These are phyloP conservation scores for Scaptomyza montana DNA, from an alignment of 1,140 invertebrate genomes.

Conservation along the genomic window DNA sequence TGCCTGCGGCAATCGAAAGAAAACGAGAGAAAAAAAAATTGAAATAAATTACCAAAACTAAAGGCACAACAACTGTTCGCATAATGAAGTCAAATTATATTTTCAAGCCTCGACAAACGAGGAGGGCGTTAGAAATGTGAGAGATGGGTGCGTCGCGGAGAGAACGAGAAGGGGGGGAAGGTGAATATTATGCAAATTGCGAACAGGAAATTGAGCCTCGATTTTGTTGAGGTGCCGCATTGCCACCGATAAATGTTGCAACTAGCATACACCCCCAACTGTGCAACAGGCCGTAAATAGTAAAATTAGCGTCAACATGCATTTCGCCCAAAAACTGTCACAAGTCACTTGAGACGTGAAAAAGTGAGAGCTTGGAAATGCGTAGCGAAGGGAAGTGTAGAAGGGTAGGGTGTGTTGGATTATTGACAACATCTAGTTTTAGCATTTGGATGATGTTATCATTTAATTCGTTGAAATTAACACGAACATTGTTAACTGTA, in stretches of 20 bases:
- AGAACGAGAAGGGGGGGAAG: neutral
- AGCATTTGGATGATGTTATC: constrained; percentile 64
- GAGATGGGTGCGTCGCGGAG: constrained; percentile 48
- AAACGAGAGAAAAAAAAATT: constrained; percentile 54
- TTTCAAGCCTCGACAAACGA: constrained; percentile 51
- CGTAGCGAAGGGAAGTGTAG: neutral
- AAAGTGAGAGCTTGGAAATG: too few species aligned
- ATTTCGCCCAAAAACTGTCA: constrained; percentile 55
- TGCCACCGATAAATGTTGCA: neutral
- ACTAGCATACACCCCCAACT: constrained; percentile 20
- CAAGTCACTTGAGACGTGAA: constrained; percentile 30
- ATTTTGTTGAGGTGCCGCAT: neutral
- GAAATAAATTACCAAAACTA: constrained; percentile 83
- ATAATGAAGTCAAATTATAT: constrained; percentile 82
- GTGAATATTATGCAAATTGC: constrained; percentile 71
- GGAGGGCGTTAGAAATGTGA: constrained; percentile 49
- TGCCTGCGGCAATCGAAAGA: constrained; percentile 17
- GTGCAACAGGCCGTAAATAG: constrained; percentile 63
- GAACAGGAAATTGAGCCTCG: constrained; percentile 34
- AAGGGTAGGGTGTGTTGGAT: neutral
- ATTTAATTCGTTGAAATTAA: constrained; percentile 84
- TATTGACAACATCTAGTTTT: constrained; percentile 26
- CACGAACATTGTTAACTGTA: constrained; percentile 83
- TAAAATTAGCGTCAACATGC: constrained; percentile 75
- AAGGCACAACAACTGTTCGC: constrained; percentile 83